Evolutionary conservation across 2,888 invertebrate species (phyloP).

Genomic region (Eledone cirrhosa): DNA sequence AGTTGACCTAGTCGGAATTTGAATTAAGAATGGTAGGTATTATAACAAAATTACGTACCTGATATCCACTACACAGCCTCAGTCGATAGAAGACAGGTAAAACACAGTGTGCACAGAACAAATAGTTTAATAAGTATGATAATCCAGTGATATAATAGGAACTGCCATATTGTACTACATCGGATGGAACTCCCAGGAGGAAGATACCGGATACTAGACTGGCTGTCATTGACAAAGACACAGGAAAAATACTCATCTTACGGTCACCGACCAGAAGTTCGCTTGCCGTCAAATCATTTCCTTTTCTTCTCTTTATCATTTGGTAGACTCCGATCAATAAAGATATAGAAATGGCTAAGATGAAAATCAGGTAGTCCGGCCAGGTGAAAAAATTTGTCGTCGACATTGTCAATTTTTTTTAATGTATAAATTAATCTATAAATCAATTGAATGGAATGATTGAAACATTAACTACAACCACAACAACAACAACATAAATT

Average conservation of each 20-base stretch:
- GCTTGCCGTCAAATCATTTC: background rate
- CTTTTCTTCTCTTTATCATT: background rate
- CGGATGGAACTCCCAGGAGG: background rate
- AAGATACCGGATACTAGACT: conserved; percentile 5
- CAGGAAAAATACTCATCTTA: conserved; percentile 15
- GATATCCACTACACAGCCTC: background rate
- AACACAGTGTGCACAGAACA: conserved; percentile 1
- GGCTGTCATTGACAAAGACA: conserved; percentile 6
- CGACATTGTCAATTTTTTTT: background rate
- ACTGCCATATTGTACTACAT: background rate
- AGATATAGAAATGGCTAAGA: background rate
- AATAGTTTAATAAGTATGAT: background rate
- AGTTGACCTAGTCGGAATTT: too few species aligned
- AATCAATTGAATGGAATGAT: too few species aligned
- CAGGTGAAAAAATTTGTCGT: background rate
- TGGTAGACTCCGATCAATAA: background rate
- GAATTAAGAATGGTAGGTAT: too few species aligned
- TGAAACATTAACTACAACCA: too few species aligned
- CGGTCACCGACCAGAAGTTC: background rate
- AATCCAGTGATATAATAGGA: background rate
- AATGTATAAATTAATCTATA: background rate
- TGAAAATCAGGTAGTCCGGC: conserved; percentile 10
- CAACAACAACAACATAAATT: too few species aligned
- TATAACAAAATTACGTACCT: too few species aligned
- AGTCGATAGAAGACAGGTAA: conserved; percentile 15